phyloP scores from a whole-genome alignment of 2,888 invertebrate genomes.

The Venustoraphidia nigricollis region DNA sequence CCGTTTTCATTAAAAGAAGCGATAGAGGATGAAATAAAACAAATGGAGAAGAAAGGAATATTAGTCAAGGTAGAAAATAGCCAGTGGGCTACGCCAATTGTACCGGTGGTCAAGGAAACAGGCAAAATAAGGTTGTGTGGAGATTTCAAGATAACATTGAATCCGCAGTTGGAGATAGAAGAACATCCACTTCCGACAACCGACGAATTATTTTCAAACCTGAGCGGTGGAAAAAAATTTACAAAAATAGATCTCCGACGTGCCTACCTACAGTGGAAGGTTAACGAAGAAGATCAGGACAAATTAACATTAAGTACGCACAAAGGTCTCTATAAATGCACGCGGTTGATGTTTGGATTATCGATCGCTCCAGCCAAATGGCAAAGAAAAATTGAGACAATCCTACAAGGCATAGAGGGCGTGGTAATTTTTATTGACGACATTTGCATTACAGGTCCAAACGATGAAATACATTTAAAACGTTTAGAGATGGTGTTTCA shows the following conservation, averaged over 20 bases:
- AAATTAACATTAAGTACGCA: constrained; percentile 7
- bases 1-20: constrained; percentile 10
- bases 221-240: constrained; percentile 15
- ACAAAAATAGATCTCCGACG: constrained; percentile 12
- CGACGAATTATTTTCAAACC: constrained; percentile 9
- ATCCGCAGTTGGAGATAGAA: constrained; percentile 2
- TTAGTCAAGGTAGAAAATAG: constrained; percentile 13
- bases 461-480: constrained; percentile 12
- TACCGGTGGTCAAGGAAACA: constrained; percentile 15
- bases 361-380: constrained; percentile 18
- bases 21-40: constrained; percentile 7
- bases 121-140: constrained; percentile 15
- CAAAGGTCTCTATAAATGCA: constrained; percentile 4
- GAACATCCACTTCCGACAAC: constrained; percentile 5
- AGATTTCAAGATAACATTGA: no score
- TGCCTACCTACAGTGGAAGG: constrained; percentile 7
- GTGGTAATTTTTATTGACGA: constrained; percentile 16
- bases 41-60: constrained; percentile 11
- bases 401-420: constrained; percentile 14
- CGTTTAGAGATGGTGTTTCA: no score
- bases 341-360: constrained; percentile 15
- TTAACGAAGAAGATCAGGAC: not conserved
- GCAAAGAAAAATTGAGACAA: constrained; percentile 17
- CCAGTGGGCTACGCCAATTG: constrained; percentile 20
- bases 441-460: constrained; percentile 14